These are phyloP conservation scores for Biston stratarius DNA, from an alignment of 2,888 invertebrate genomes.

Conservation along the genomic window DNA sequence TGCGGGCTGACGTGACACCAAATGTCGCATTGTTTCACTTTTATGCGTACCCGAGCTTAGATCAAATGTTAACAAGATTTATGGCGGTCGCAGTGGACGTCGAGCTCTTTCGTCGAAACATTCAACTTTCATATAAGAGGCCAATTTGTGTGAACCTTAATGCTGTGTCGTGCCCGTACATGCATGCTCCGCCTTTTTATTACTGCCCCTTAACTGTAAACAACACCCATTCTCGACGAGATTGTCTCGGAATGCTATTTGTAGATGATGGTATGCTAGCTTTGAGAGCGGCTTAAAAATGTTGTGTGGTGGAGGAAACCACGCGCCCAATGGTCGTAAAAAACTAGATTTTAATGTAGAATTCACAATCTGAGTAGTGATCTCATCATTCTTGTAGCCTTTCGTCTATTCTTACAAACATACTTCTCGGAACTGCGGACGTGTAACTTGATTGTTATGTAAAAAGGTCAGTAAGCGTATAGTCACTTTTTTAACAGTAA, in stretches of 20 bases:
- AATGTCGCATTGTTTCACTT: constrained; percentile 82
- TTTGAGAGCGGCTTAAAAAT: constrained; percentile 47
- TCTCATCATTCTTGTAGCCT: constrained; percentile 42
- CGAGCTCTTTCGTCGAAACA: constrained; percentile 77
- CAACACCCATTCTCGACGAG: constrained; percentile 78
- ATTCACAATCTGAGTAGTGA: constrained; percentile 40
- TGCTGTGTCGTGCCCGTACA: constrained; percentile 77
- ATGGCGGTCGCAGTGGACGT: constrained; percentile 74
- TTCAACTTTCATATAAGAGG: constrained; percentile 81
- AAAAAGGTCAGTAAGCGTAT: constrained; percentile 13
- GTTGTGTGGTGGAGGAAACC: constrained; percentile 43
- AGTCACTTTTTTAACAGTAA: neutral
- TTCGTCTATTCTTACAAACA: constrained; percentile 34
- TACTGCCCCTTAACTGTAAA: constrained; percentile 83
- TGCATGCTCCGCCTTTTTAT: constrained; percentile 84
- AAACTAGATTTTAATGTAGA: constrained; percentile 49
- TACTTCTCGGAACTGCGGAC: constrained; percentile 17
- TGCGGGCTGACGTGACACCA: constrained; percentile 70
- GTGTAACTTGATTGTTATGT: constrained; percentile 17
- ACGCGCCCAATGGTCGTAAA: constrained; percentile 54
- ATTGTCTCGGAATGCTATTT: constrained; percentile 66
- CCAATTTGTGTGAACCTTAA: constrained; percentile 81
- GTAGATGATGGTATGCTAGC: constrained; percentile 64
- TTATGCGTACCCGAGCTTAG: constrained; percentile 79
- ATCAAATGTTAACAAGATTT: constrained; percentile 82